phyloP scores from a whole-genome alignment of 2,888 invertebrate species.

The Dusona sp. region DNA sequence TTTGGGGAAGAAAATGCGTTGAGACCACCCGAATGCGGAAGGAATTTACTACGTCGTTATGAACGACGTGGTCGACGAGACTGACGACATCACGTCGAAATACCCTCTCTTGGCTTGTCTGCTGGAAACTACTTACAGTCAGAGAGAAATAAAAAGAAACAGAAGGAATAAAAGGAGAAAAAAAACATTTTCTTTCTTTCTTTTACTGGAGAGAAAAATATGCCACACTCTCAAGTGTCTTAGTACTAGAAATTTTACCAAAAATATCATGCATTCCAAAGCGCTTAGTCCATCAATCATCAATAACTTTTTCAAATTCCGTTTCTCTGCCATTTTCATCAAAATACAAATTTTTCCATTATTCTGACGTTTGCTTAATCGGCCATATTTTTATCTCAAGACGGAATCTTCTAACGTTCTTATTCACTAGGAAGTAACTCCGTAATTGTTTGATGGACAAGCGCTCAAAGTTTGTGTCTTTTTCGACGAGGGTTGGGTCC shows the following conservation, averaged over 20 bases:
- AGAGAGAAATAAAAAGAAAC: neutral
- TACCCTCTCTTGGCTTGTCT: slow-evolving; percentile 30
- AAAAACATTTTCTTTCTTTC: slow-evolving; percentile 15
- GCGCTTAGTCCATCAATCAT: neutral
- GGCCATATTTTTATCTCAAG: too few species aligned
- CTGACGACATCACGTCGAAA: slow-evolving; percentile 55
- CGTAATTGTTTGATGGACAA: neutral
- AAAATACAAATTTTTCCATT: neutral
- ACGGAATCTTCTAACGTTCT: slow-evolving; percentile 15
- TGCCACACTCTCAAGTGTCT: slow-evolving; percentile 15
- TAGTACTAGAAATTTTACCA: neutral
- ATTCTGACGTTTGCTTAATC: neutral
- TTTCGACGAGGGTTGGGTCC: neutral
- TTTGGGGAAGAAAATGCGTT: slow-evolving; percentile 46
- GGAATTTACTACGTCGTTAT: slow-evolving; percentile 66
- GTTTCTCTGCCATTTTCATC: neutral
- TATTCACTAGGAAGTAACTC: neutral
- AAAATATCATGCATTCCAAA: neutral
- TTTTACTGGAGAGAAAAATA: slow-evolving; percentile 2
- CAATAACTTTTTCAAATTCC: neutral
- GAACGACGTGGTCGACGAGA: slow-evolving; percentile 42
- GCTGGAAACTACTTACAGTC: neutral
- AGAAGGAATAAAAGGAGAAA: slow-evolving; percentile 8
- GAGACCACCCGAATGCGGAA: slow-evolving; percentile 62
- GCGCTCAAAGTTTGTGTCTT: neutral